phyloP scores from a whole-genome alignment of 2,888 invertebrate species.

The Epirrhoe alternata region DNA sequence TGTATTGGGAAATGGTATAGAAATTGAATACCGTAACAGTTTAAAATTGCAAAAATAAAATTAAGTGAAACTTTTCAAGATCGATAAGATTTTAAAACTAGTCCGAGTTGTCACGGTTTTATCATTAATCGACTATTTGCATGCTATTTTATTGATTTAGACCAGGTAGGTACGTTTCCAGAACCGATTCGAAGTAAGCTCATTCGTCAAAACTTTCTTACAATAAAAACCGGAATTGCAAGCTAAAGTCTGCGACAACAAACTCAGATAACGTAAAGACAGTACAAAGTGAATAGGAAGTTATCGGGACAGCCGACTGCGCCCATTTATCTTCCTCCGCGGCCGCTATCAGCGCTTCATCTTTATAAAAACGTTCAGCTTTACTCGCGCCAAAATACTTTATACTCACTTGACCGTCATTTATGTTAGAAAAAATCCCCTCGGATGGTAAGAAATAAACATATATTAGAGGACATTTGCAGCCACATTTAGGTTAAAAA shows the following conservation, averaged over 20 bases:
- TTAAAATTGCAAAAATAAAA: no score
- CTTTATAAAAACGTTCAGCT: constrained; percentile 4
- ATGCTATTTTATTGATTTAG: no score
- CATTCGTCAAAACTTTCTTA: neutral
- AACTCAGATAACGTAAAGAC: constrained; percentile 23
- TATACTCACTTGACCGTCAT: neutral
- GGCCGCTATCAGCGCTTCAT: constrained; percentile 3
- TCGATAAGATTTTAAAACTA: no score
- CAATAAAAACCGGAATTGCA: neutral
- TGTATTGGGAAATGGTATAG: no score
- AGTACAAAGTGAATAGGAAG: constrained; percentile 25
- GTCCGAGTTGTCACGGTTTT: no score
- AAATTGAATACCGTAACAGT: no score
- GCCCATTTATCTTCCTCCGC: constrained; percentile 19
- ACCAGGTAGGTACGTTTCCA: neutral
- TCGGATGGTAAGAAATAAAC: neutral
- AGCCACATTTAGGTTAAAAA: neutral
- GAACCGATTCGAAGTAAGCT: neutral
- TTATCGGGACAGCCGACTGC: constrained; percentile 9
- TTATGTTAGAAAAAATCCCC: neutral
- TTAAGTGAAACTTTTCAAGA: no score
- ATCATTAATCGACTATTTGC: no score
- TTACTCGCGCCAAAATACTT: neutral
- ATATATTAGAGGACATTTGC: no score
- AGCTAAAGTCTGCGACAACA: neutral